Base-by-base conservation (phyloP, 2,113 vertebrate species). In the Turdus rufiventris region DNA sequence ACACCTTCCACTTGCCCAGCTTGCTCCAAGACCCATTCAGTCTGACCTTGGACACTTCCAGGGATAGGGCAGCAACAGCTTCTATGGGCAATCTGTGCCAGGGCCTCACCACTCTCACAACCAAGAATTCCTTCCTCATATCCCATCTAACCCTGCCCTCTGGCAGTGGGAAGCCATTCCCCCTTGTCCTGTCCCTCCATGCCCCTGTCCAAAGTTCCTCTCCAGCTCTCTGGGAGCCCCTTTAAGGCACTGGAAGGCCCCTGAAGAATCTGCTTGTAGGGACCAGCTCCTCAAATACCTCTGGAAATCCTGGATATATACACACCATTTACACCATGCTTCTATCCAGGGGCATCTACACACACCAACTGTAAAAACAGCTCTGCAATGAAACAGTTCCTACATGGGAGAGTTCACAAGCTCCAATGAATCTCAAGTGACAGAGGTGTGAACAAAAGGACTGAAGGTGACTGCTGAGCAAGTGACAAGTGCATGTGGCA, bases 21-120 rank as follows among this genome's bases (percentile, higher is more conserved):
- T 0, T 54, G 40, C 38, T 60, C 29, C 45, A 89, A 67, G 33
- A 16, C n/a, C 13, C 0, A 1, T 58, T 28, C 33, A 66, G 2
- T 6, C 38, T 40, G n/a, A 24, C 38, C 54, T 36, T 43, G 18
- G 36, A 58, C 43, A 80, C 23, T 20, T 8, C 3, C 28, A 51
- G 21, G 26, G 0, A 28, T 14, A 15, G 8, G 18, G 14, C 36
- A 88, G 21, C 8, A 43, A 36, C 33, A 66, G 42, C 26, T 80
- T 1, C 36, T 65, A 60, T 51, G 67, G 33, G 36, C 5, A 72
- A 0, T 31, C 50, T 50, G 14, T 50, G 21, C 14, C 20, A 79
- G 42, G 18, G 5, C 33, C 6, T 66, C 21, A 0, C 0, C 43
- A 50, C 21, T 33, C 51, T 50, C 43, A n/a, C 21, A 65, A 31